phyloP scores from a whole-genome alignment of 2,797 vertebrate species.

The Clarias laeviceps region DNA sequence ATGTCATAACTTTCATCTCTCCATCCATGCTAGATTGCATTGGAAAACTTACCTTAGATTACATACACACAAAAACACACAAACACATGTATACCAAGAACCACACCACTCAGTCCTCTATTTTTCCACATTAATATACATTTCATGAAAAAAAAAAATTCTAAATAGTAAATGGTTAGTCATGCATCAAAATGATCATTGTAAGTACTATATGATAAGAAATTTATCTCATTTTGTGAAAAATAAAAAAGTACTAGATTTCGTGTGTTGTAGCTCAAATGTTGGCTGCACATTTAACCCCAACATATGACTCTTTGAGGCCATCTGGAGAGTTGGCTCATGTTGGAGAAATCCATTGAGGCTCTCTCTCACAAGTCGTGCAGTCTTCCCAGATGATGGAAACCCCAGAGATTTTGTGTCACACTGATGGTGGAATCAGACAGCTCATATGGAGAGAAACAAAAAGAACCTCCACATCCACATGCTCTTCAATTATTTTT shows the following conservation, averaged over 20 bases:
- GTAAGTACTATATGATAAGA: slow-evolving; percentile 55
- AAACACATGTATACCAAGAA: not conserved
- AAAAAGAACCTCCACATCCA: slow-evolving; percentile 43
- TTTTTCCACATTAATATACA: not conserved
- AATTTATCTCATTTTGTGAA: slow-evolving; percentile 57
- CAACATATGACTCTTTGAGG: slow-evolving; percentile 78
- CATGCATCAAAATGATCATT: slow-evolving; percentile 56
- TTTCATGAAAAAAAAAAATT: not conserved
- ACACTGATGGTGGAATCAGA: slow-evolving; percentile 57
- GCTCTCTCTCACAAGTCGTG: slow-evolving; percentile 47
- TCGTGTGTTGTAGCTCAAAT: slow-evolving; percentile 66
- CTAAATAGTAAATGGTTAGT: slow-evolving; percentile 50
- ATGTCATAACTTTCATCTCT: not conserved
- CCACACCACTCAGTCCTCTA: not conserved
- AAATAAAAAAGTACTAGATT: slow-evolving; percentile 37
- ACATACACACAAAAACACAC: not conserved
- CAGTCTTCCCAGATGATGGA: slow-evolving; percentile 59
- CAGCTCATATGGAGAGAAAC: slow-evolving; percentile 50
- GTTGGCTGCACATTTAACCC: slow-evolving; percentile 72
- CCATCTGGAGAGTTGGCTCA: slow-evolving; percentile 82
- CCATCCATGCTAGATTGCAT: not conserved
- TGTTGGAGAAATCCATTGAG: slow-evolving; percentile 71
- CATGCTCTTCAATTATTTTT: not conserved
- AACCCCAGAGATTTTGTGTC: slow-evolving; percentile 57
- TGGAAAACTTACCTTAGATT: not conserved